Percentiles rank a stretch among this genome's conserved stretches.
These are phyloP conservation scores for Sebastes minor DNA, from an alignment of 2,797 vertebrate genomes.

Conservation along the genomic window DNA sequence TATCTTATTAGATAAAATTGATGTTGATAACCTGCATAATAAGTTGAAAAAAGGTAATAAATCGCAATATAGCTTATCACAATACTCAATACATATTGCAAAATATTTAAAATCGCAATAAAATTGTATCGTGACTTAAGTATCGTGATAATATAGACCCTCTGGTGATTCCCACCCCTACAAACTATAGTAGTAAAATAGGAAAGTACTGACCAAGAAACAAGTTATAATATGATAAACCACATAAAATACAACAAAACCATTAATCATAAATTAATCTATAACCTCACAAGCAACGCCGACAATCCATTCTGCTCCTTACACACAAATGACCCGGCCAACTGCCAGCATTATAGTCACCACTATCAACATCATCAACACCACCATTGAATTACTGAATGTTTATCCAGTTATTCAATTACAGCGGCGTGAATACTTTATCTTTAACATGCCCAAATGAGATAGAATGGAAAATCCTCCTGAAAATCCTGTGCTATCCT, in stretches of 20 bases:
- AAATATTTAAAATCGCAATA: too few relatives aligned
- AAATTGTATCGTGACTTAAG: too few relatives aligned
- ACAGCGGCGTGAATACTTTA: background rate
- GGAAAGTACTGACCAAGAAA: background rate
- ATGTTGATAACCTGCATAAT: too few relatives aligned
- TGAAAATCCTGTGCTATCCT: background rate
- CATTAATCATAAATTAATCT: background rate
- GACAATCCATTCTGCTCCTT: background rate
- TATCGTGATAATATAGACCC: too few relatives aligned
- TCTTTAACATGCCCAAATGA: background rate
- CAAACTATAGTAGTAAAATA: too few relatives aligned
- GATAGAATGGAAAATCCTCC: background rate
- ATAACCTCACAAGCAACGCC: background rate
- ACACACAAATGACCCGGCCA: background rate
- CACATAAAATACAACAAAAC: background rate
- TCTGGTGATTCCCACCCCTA: too few relatives aligned
- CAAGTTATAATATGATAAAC: background rate
- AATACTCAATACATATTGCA: too few relatives aligned
- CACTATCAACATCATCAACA: background rate
- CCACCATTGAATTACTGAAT: background rate
- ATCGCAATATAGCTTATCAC: too few relatives aligned
- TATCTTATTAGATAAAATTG: too few relatives aligned
- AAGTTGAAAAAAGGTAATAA: too few relatives aligned
- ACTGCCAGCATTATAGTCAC: background rate
- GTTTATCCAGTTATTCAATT: background rate